A percentile compares a stretch with the other conserved stretches of the same genome.
phyloP scores from a whole-genome alignment of 1,140 invertebrate genomes.

The Drosophila yakuba region DNA sequence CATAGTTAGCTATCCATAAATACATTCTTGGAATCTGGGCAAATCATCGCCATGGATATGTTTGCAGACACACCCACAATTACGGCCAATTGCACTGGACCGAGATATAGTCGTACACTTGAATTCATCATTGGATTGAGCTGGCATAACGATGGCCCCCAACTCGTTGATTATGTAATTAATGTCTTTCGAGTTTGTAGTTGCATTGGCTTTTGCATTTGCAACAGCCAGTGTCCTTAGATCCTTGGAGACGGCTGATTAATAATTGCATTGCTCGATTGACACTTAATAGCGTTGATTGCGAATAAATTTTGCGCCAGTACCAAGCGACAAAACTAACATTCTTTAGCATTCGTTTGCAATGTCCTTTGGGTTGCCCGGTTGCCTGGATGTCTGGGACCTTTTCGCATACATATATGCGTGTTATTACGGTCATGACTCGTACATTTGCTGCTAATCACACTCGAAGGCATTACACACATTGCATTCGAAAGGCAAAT shows the following conservation, averaged over 20 bases:
- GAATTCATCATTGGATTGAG: constrained; percentile 1
- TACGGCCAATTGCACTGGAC: not conserved
- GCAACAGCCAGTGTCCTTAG: constrained; percentile 3
- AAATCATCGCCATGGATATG: not conserved
- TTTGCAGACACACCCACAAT: constrained; percentile 8
- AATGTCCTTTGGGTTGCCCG: constrained; percentile 3
- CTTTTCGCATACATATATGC: constrained; percentile 9
- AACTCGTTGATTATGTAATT: constrained; percentile 41
- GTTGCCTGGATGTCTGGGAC: too few relatives aligned
- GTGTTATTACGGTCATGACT: constrained; percentile 45
- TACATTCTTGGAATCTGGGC: not conserved
- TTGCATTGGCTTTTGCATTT: not conserved
- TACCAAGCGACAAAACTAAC: not conserved
- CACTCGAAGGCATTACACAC: constrained; percentile 63
- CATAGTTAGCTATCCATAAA: not conserved
- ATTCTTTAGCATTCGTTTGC: not conserved
- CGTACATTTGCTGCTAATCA: constrained; percentile 59
- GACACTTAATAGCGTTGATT: constrained; percentile 47
- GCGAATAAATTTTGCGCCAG: constrained; percentile 28
- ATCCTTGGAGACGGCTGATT: constrained; percentile 47
- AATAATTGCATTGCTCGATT: constrained; percentile 47
- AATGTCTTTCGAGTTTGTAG: not conserved
- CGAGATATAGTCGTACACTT: not conserved
- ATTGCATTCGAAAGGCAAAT: constrained; percentile 61
- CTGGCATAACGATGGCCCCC: constrained; percentile 21